phyloP scores from a whole-genome alignment of 1,140 invertebrate species.

The Vanessa tameamea region DNA sequence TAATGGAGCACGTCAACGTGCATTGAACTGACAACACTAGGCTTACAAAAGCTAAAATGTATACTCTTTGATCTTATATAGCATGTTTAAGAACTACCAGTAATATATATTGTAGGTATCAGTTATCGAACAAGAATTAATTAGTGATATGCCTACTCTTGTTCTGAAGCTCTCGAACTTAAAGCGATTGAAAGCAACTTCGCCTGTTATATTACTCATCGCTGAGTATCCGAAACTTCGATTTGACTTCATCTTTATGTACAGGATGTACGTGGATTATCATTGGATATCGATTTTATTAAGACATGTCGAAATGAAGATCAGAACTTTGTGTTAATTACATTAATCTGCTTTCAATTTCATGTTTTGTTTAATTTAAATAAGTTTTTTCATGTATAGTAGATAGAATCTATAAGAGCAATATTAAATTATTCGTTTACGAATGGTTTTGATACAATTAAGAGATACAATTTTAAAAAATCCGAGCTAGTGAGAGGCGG shows the following conservation, averaged over 20 bases:
- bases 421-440: too few relatives aligned
- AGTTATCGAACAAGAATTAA: slow-evolving; percentile 23
- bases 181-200: slow-evolving; percentile 28
- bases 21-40: too few relatives aligned
- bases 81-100: too few relatives aligned
- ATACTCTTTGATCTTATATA: too few relatives aligned
- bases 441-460: too few relatives aligned
- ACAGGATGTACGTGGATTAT: slow-evolving; percentile 8
- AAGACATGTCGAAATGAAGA: slow-evolving; percentile 4
- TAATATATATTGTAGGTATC: too few relatives aligned
- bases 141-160: slow-evolving; percentile 28
- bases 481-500: too few relatives aligned
- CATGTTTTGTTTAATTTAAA: neutral
- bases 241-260: slow-evolving; percentile 21
- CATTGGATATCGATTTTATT: slow-evolving; percentile 20
- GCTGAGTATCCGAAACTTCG: slow-evolving; percentile 21
- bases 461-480: too few relatives aligned
- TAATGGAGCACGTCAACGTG: too few relatives aligned
- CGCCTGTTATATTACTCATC: slow-evolving; percentile 28
- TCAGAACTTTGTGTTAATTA: neutral
- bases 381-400: neutral
- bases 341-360: neutral
- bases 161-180: neutral
- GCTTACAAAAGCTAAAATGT: too few relatives aligned
- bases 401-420: too few relatives aligned